Conservation (phyloP, 2,797 vertebrate species). For the Champsocephalus esox region DNA sequence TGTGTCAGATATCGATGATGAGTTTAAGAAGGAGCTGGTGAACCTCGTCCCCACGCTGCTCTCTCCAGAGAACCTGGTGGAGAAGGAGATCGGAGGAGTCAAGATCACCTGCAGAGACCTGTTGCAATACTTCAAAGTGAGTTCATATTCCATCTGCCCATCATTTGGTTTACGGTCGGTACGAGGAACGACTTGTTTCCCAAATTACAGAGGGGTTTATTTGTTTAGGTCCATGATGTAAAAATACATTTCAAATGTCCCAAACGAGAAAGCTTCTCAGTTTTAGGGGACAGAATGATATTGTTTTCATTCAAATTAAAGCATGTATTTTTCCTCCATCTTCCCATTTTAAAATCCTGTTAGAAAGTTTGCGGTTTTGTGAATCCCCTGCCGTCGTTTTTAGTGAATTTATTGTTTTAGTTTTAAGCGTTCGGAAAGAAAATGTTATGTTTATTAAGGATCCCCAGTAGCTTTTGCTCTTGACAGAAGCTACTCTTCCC, state of each 20-base stretch:
- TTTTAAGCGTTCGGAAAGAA: background rate
- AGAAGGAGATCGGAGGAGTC: conserved; percentile 93
- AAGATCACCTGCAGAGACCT: conserved; percentile 95
- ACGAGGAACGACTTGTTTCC: background rate
- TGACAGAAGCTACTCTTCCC: too few species aligned
- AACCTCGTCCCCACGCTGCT: conserved; percentile 89
- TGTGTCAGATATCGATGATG: conserved; percentile 88
- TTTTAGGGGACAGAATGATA: too few species aligned
- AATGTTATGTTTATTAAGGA: background rate
- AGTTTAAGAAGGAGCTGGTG: conserved; percentile 89
- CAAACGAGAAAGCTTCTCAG: background rate
- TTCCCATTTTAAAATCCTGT: too few species aligned
- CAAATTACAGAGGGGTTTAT: background rate
- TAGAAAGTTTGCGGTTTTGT: background rate
- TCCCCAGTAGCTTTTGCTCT: too few species aligned
- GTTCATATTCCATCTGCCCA: background rate
- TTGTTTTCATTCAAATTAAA: too few species aligned
- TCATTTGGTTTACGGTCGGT: background rate
- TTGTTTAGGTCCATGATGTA: too few species aligned
- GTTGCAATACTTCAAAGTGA: conserved; percentile 94
- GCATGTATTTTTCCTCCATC: too few species aligned
- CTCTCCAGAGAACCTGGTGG: conserved; percentile 91
- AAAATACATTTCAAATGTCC: background rate
- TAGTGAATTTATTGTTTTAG: background rate
- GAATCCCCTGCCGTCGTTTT: background rate